phyloP scores from a whole-genome alignment of 2,113 vertebrate genomes.

The Grammomys dolichurus region DNA sequence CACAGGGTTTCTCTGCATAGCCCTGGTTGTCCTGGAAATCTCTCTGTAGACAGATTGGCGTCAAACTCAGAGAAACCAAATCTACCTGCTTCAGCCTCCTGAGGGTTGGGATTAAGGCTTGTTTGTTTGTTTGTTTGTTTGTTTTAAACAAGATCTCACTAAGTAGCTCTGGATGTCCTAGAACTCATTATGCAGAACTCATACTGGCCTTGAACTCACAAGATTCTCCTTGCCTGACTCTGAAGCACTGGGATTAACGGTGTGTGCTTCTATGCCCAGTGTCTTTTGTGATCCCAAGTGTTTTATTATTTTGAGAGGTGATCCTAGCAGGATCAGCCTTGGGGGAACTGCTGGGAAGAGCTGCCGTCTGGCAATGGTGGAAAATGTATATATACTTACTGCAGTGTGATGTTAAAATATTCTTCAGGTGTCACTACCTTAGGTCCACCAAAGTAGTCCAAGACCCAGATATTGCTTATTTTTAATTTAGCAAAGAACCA shows the following conservation, averaged over 20 bases:
- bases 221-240: neutral
- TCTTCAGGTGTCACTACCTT: slow-evolving; percentile 94
- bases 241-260: neutral
- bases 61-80: neutral
- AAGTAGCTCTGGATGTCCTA: neutral
- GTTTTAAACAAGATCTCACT: neutral
- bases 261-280: too few relatives aligned
- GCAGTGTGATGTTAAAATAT: slow-evolving; percentile 91
- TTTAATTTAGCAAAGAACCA: slow-evolving; percentile 98
- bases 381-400: slow-evolving; percentile 77
- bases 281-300: neutral
- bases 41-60: neutral
- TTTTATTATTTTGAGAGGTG: neutral
- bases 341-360: neutral
- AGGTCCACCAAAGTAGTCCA: slow-evolving; percentile 97
- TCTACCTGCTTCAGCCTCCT: neutral
- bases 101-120: neutral
- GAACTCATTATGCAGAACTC: neutral
- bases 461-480: slow-evolving; percentile 96
- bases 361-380: neutral
- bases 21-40: neutral
- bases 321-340: neutral
- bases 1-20: neutral
- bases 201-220: neutral
- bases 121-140: neutral